Percentiles rank a stretch among this genome's conserved stretches.
phyloP scores from a whole-genome alignment of 2,888 invertebrate species.

The Coenonympha arcania region DNA sequence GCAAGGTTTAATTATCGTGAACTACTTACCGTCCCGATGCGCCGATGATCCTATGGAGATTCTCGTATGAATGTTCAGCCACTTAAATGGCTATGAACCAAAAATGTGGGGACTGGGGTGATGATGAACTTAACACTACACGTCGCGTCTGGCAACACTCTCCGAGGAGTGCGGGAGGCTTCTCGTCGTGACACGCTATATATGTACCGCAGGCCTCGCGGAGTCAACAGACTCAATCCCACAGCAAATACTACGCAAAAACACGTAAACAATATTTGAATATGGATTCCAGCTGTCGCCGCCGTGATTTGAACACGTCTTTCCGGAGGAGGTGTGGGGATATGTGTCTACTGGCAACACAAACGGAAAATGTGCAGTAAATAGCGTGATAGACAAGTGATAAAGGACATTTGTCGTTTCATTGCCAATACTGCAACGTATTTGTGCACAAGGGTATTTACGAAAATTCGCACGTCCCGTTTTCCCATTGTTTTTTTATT shows the following conservation, averaged over 20 bases:
- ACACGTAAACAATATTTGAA: conserved; percentile 60
- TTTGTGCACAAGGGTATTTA: too few relatives aligned
- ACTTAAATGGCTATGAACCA: conserved; percentile 68
- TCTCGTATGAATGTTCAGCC: conserved; percentile 52
- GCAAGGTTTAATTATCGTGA: conserved; percentile 27
- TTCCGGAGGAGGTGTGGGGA: conserved; percentile 29
- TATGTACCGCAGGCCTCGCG: conserved; percentile 46
- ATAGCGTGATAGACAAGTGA: neutral
- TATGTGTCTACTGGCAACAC: neutral
- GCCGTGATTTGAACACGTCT: conserved; percentile 31
- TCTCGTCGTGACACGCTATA: conserved; percentile 42
- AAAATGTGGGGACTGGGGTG: conserved; percentile 36
- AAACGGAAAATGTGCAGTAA: neutral
- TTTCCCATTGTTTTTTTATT: too few relatives aligned
- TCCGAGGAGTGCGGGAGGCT: conserved; percentile 54
- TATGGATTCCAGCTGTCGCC: conserved; percentile 48
- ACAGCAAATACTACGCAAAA: conserved; percentile 61
- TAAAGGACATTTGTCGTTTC: neutral
- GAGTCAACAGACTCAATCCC: conserved; percentile 55
- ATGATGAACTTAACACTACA: conserved; percentile 55
- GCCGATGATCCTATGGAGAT: conserved; percentile 41
- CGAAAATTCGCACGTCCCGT: too few relatives aligned
- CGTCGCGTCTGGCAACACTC: conserved; percentile 54
- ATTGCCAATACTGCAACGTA: too few relatives aligned
- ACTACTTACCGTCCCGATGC: conserved; percentile 55